phyloP scores from a whole-genome alignment of 2,113 vertebrate genomes.

The Dromiciops gliroides region DNA sequence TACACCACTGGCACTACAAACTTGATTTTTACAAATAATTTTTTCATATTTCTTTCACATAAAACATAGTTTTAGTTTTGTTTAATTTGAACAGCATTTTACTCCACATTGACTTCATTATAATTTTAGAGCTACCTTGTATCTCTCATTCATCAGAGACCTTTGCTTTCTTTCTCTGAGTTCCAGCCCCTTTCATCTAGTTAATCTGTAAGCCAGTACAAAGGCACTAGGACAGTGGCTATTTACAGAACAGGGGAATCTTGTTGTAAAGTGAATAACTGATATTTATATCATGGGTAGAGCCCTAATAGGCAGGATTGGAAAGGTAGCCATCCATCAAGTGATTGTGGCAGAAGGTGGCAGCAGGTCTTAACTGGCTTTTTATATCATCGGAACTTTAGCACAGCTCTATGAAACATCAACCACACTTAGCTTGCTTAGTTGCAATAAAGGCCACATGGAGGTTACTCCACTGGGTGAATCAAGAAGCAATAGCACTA shows the following conservation, averaged over 20 bases:
- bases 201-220: constrained; percentile 17
- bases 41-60: constrained; percentile 27
- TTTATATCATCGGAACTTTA: constrained; percentile 59
- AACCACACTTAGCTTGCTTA: constrained; percentile 36
- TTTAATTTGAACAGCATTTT: background rate
- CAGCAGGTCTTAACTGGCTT: background rate
- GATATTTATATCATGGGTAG: constrained; percentile 3
- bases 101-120: background rate
- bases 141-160: constrained; percentile 34
- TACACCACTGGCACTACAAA: background rate
- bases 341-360: constrained; percentile 44
- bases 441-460: constrained; percentile 53
- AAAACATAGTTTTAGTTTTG: constrained; percentile 19
- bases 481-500: constrained; percentile 30
- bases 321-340: background rate
- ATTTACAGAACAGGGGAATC: constrained; percentile 35
- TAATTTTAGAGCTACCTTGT: constrained; percentile 11
- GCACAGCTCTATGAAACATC: constrained; percentile 20
- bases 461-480: constrained; percentile 62
- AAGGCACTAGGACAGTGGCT: background rate
- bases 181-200: constrained; percentile 7
- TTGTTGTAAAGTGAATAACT: constrained; percentile 35
- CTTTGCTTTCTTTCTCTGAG: constrained; percentile 41
- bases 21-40: constrained; percentile 26
- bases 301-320: background rate